phyloP scores from a whole-genome alignment of 2,888 invertebrate species.

The Girardia tigrina region DNA sequence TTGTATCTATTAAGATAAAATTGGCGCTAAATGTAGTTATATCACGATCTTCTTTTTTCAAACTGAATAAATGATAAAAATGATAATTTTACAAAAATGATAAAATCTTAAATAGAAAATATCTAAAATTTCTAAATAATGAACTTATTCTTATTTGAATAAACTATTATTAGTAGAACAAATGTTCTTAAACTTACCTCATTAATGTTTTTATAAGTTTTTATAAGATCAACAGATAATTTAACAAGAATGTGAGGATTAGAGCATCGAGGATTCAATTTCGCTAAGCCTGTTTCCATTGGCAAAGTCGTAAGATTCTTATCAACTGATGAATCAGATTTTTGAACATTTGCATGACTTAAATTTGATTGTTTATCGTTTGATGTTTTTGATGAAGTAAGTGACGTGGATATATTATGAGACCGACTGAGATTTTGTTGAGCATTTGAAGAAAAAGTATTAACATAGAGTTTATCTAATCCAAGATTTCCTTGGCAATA shows the following conservation, averaged over 20 bases:
- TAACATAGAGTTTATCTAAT: background rate
- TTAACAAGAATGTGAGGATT: background rate
- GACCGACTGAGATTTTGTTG: conserved; percentile 16
- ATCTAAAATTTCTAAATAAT: too few relatives aligned
- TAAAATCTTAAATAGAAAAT: too few relatives aligned
- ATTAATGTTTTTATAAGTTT: conserved; percentile 16
- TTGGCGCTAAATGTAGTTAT: too few relatives aligned
- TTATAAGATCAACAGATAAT: background rate
- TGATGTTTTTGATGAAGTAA: conserved; percentile 19
- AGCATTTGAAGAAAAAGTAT: conserved; percentile 19
- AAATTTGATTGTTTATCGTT: background rate
- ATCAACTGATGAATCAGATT: conserved; percentile 4
- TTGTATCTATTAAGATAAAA: too few relatives aligned
- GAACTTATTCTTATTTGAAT: too few relatives aligned
- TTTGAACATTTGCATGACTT: background rate
- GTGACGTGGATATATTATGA: background rate
- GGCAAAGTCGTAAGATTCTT: background rate
- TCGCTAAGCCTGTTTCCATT: background rate
- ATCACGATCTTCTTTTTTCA: too few relatives aligned
- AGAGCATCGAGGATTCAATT: conserved; percentile 10
- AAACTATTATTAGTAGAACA: too few relatives aligned
- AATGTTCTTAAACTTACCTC: too few relatives aligned
- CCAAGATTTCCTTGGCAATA: conserved; percentile 15
- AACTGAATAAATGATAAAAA: too few relatives aligned
- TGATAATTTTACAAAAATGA: too few relatives aligned